phyloP scores from a whole-genome alignment of 2,797 vertebrate genomes.

The Chromobotia macracanthus region DNA sequence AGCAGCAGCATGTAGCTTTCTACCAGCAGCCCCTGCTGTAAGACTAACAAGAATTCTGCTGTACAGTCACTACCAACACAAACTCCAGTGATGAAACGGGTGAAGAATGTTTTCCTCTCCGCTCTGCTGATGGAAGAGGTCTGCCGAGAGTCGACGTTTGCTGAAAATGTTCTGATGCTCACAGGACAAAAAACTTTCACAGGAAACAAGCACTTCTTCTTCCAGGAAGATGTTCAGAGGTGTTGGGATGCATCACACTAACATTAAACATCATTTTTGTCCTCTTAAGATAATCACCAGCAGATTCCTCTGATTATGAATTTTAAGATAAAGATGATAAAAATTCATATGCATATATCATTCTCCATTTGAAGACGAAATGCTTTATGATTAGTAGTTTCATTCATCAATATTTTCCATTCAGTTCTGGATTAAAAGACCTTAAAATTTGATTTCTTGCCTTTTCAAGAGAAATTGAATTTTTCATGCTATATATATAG shows the following conservation, averaged over 20 bases:
- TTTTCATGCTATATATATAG: background rate
- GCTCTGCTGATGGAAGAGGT: slow-evolving; percentile 21
- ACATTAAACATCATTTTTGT: background rate
- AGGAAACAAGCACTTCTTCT: slow-evolving; percentile 17
- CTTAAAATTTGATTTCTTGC: slow-evolving; percentile 5
- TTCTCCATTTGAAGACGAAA: slow-evolving; percentile 39
- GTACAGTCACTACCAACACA: slow-evolving; percentile 22
- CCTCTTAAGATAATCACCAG: slow-evolving; percentile 37
- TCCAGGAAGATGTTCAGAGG: background rate
- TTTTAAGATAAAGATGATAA: background rate
- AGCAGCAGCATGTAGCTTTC: slow-evolving; percentile 80
- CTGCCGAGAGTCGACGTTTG: background rate
- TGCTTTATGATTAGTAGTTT: slow-evolving; percentile 45
- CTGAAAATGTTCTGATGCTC: slow-evolving; percentile 21
- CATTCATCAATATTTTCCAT: slow-evolving; percentile 52
- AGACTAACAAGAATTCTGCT: slow-evolving; percentile 50
- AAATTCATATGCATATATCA: background rate
- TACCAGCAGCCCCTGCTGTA: slow-evolving; percentile 94
- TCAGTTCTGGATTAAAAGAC: background rate
- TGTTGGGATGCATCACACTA: slow-evolving; percentile 28
- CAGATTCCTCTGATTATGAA: slow-evolving; percentile 1
- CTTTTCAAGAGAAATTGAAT: slow-evolving; percentile 6
- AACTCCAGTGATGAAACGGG: slow-evolving; percentile 45
- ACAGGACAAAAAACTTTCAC: slow-evolving; percentile 21
- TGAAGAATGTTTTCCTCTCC: slow-evolving; percentile 37